A percentile compares a stretch with the other conserved stretches of the same genome.
Evolutionary conservation across 1,140 invertebrate species (phyloP).

Genomic region (Camponotus pennsylvanicus): DNA sequence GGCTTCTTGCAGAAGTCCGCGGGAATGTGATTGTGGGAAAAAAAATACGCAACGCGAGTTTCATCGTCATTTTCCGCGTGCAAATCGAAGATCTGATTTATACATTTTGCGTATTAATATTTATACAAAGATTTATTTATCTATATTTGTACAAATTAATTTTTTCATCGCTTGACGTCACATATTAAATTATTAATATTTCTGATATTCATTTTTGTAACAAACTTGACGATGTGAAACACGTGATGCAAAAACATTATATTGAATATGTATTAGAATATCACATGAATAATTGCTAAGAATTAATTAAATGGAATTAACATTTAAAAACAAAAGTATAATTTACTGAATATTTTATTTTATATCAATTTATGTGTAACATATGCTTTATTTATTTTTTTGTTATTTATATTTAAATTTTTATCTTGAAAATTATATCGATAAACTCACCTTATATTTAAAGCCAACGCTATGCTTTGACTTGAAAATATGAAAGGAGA

Average conservation of each 20-base stretch:
- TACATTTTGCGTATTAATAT: background rate
- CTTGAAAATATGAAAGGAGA: background rate
- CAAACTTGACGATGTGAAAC: background rate
- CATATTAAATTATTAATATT: background rate
- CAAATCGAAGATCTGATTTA: background rate
- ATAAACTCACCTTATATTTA: background rate
- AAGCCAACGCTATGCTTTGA: background rate
- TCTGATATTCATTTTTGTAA: background rate
- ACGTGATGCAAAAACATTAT: background rate
- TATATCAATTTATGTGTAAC: constrained; percentile 1
- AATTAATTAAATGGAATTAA: too few relatives aligned
- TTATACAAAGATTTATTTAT: background rate
- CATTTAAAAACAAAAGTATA: background rate
- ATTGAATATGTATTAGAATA: background rate
- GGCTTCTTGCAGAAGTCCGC: constrained; percentile 23
- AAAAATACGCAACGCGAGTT: background rate
- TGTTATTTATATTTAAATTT: background rate
- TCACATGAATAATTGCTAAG: background rate
- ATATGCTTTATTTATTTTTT: background rate
- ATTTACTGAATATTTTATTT: background rate
- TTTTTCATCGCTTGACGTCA: background rate
- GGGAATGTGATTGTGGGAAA: constrained; percentile 47
- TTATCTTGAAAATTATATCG: background rate
- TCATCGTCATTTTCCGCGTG: background rate
- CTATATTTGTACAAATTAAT: background rate